These are phyloP conservation scores for Papilio gigon DNA, from an alignment of 2,888 invertebrate genomes.

Conservation along the genomic window DNA sequence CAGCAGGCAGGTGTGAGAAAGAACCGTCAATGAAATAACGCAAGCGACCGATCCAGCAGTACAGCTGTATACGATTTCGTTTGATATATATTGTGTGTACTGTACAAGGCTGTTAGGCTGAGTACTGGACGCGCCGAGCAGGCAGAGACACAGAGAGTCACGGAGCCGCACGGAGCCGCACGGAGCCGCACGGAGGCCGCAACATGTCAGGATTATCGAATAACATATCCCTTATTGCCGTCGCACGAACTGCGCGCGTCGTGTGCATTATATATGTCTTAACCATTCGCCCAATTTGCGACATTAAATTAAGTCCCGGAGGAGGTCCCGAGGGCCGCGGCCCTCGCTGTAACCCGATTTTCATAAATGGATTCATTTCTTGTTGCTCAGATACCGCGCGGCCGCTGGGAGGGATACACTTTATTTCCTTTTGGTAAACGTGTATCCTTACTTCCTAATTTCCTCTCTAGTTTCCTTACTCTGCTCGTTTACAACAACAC, in stretches of 20 bases:
- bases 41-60: too few species aligned
- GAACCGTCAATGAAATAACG: not conserved
- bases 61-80: too few species aligned
- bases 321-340: conserved; percentile 41
- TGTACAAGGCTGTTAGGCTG: not conserved
- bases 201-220: not conserved
- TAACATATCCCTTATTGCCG: not conserved
- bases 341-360: conserved; percentile 44
- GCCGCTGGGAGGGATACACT: not conserved
- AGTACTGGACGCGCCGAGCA: too few species aligned
- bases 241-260: not conserved
- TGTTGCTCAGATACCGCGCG: conserved; percentile 17
- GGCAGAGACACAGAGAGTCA: too few species aligned
- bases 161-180: too few species aligned
- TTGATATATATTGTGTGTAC: not conserved
- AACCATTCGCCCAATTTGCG: conserved; percentile 51
- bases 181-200: not conserved
- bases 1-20: too few species aligned
- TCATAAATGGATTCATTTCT: conserved; percentile 40
- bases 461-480: too few species aligned
- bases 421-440: not conserved
- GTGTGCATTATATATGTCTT: conserved; percentile 39
- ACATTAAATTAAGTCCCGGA: conserved; percentile 49
- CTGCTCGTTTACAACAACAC: too few species aligned
- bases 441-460: not conserved